Base-by-base conservation (phyloP, 2,113 vertebrate genomes). In the Xyliphius kryptos region DNA sequence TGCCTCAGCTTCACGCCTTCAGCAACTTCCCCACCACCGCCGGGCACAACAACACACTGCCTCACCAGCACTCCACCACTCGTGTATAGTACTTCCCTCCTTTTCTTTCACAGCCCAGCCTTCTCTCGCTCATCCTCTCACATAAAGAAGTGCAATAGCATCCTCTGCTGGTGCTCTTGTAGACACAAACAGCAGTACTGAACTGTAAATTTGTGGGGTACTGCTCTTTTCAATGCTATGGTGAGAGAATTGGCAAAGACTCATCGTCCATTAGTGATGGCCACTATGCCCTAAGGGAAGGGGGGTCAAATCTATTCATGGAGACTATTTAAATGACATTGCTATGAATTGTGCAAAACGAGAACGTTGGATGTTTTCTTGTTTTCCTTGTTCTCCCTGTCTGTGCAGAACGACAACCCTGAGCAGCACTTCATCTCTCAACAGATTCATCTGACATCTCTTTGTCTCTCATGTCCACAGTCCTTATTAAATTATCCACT, bases 11-110 rank as follows among this genome's bases (percentile, higher is more conserved):
- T 46, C 91, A 94, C 50, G 89, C 91, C 32, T 95, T 95, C 73
- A 92, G 90, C 79, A 88, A 91, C 16, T 94, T 89, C 68, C 91
- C 86, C 1, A 71, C 82, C 68, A 79, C 90, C 71, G 80, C 90
- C 7, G 21, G 89, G 76, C 76, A 87, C 79, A 94, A 94, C 86
- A 95, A 93, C 88, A 92, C 91, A 64, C 79, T 95, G 69, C 92
- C 92, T 60, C 92, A 94, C 71, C 91, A 91, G 52, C 92, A 95
- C 82, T 94, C 92, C 73, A 95, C 92, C 76, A 95, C 92, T 64
- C 81, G 92, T 60, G 92, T 93, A 95, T 94, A 93, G 91, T 88
- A 79, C 53, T 37, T 58, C 74, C 80, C 69, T 76, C 68, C 68
- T 79, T 78, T 73, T 69, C 47, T 49, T n/a, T 48, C 74, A 68